A percentile compares a stretch with the other conserved stretches of the same genome.
Evolutionary conservation across 2,797 vertebrate species (phyloP).

Genomic region (Crocidura indochinensis): DNA sequence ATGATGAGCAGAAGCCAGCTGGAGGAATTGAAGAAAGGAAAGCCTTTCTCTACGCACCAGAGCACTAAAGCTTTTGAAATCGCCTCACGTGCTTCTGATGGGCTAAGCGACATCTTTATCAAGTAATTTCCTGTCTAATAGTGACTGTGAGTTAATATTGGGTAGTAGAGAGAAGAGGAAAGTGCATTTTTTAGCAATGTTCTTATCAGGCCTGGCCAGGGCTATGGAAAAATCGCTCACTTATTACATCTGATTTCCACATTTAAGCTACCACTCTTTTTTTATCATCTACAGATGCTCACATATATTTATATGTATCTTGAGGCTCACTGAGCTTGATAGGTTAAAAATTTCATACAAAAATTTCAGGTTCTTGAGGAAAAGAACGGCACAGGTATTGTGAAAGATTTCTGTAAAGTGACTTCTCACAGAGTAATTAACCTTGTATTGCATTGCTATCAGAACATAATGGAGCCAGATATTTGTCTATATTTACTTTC

Average conservation of each 20-base stretch:
- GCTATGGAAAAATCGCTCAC: neutral
- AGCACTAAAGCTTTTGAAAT: conserved; percentile 5
- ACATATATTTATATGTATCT: neutral
- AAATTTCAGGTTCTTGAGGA: conserved; percentile 5
- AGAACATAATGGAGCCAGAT: neutral
- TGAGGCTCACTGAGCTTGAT: neutral
- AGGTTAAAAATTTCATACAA: neutral
- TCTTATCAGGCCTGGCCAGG: neutral
- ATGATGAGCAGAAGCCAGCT: neutral
- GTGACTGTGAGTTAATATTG: neutral
- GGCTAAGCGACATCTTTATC: neutral
- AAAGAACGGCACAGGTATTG: conserved; percentile 7
- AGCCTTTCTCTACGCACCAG: neutral
- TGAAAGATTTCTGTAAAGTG: conserved; percentile 1
- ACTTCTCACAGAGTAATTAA: neutral
- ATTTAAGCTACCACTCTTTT: neutral
- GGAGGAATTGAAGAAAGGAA: neutral
- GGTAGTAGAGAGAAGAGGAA: neutral
- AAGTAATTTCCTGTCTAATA: neutral
- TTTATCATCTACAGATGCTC: neutral
- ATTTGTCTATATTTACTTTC: neutral
- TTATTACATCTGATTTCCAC: conserved; percentile 1
- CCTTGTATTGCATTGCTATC: neutral
- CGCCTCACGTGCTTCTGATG: neutral
- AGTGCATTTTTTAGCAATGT: neutral